These are phyloP conservation scores for Gymnopithys bicolor DNA, from an alignment of 2,797 vertebrate species.

Conservation along the genomic window DNA sequence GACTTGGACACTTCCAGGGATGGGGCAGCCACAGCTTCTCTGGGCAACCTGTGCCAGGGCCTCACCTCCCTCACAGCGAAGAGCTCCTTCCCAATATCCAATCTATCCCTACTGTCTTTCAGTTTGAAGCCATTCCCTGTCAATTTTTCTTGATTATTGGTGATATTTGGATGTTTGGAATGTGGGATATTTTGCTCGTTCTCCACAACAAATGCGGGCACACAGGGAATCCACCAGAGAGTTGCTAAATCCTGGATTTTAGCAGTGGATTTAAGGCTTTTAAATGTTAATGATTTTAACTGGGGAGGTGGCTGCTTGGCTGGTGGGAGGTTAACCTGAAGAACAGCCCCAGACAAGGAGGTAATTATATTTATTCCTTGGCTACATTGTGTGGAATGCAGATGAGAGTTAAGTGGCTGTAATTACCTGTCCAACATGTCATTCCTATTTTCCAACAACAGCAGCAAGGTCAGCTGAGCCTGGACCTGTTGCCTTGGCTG, in stretches of 20 bases:
- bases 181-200: not conserved
- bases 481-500: not conserved
- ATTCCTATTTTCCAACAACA: not conserved
- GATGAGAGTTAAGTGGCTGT: conserved; percentile 35
- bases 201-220: not conserved
- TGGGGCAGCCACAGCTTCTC: not conserved
- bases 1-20: not conserved
- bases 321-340: conserved; percentile 15
- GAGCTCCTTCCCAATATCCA: not conserved
- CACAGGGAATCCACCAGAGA: not conserved
- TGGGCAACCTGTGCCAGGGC: not conserved
- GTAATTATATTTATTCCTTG: conserved; percentile 30
- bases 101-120: not conserved
- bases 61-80: accelerated
- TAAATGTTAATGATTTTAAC: conserved; percentile 17
- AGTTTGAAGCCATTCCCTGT: not conserved
- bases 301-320: not conserved
- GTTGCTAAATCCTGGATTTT: not conserved
- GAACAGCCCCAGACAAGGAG: conserved; percentile 10
- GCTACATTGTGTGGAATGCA: conserved; percentile 26
- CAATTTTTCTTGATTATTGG: not conserved
- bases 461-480: not conserved
- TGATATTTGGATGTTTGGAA: not conserved
- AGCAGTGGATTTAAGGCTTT: not conserved
- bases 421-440: not conserved